Percentiles rank a stretch among this genome's conserved stretches.
Evolutionary conservation across 2,113 vertebrate species (phyloP).

Genomic region (Rhinopomastus cyanomelas): DNA sequence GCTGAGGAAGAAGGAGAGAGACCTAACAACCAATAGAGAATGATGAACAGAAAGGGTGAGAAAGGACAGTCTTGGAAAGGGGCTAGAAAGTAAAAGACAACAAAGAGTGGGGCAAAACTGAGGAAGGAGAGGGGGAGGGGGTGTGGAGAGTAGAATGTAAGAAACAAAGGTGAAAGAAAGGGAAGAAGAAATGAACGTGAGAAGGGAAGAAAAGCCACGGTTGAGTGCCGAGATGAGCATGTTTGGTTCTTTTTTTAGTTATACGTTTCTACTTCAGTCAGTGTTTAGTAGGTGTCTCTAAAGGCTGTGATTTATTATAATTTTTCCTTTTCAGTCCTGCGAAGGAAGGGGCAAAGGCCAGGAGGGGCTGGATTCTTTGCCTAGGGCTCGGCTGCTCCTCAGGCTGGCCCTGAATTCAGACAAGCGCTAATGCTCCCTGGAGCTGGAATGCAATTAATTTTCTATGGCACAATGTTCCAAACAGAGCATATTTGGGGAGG

Average conservation of each 20-base stretch:
- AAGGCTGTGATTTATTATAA: conserved; percentile 66
- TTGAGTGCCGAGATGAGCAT: not conserved
- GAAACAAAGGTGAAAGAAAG: conserved; percentile 51
- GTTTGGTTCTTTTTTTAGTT: conserved; percentile 31
- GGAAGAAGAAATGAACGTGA: conserved; percentile 50
- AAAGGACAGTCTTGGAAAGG: conserved; percentile 54
- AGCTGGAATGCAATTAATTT: conserved; percentile 72
- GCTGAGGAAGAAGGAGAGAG: conserved; percentile 46
- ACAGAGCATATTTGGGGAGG: conserved; percentile 61
- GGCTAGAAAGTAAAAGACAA: conserved; percentile 45
- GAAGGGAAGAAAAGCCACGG: not conserved
- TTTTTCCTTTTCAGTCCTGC: conserved; percentile 48
- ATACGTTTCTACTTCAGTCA: conserved; percentile 47
- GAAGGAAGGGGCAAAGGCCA: conserved; percentile 57
- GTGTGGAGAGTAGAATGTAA: not conserved
- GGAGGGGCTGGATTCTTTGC: conserved; percentile 62
- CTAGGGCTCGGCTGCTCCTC: conserved; percentile 58
- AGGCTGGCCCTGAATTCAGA: conserved; percentile 64
- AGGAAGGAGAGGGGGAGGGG: conserved; percentile 7
- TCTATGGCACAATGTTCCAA: conserved; percentile 50
- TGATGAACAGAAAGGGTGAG: conserved; percentile 56
- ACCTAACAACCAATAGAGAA: conserved; percentile 19
- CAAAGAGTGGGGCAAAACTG: not conserved
- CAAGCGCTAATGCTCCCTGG: conserved; percentile 54
- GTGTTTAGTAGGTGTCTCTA: conserved; percentile 52